Evolutionary conservation across 2,113 vertebrate species (phyloP).

Genomic region (Rhinoptilus africanus): DNA sequence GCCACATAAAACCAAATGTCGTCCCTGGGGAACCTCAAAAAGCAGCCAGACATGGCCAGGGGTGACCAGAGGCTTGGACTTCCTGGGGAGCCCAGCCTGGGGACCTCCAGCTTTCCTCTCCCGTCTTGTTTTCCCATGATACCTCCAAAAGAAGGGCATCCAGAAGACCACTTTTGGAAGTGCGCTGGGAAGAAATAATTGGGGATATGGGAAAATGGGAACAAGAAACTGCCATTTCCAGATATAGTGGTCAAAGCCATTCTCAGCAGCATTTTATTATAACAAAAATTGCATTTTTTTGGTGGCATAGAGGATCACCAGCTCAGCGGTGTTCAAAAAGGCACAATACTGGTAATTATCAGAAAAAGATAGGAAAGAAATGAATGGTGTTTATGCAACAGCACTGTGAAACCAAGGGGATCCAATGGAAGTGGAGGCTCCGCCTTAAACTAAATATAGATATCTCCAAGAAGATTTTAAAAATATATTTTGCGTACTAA

Average conservation of each 20-base stretch:
- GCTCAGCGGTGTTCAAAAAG: neutral
- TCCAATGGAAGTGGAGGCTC: neutral
- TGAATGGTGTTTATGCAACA: neutral
- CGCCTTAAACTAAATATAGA: neutral
- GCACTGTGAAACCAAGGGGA: neutral
- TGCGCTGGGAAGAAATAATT: neutral
- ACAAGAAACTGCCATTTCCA: neutral
- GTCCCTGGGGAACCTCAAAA: neutral
- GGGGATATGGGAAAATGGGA: neutral
- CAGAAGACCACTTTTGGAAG: neutral
- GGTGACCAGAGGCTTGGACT: neutral
- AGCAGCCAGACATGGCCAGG: neutral
- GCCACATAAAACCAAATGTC: neutral
- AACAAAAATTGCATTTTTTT: neutral
- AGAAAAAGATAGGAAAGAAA: neutral
- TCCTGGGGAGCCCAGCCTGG: neutral
- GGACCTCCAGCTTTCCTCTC: neutral
- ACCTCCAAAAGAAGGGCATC: neutral
- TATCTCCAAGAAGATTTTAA: neutral
- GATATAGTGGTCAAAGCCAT: neutral
- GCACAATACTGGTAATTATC: neutral
- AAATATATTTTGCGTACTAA: neutral
- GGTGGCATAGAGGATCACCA: neutral
- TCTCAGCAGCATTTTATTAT: neutral
- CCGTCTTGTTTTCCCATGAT: neutral